Evolutionary conservation across 2,888 invertebrate species (phyloP).

Genomic region (Polydrusus pterygomalis): DNA sequence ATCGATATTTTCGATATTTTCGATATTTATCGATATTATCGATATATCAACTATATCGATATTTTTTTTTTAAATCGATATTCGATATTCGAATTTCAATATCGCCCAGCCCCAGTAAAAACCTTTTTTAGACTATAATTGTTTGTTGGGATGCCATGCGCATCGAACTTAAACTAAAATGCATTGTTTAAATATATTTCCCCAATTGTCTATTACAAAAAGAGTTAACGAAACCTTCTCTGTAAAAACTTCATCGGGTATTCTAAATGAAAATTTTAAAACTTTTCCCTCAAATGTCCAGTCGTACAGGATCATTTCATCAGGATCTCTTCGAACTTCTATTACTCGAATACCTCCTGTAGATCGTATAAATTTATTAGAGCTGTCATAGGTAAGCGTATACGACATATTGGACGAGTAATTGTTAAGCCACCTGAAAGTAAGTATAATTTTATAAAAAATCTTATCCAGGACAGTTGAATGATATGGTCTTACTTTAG

Average conservation of each 20-base stretch:
- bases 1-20: too few relatives aligned
- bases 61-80: too few relatives aligned
- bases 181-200: constrained; percentile 77
- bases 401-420: constrained; percentile 58
- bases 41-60: too few relatives aligned
- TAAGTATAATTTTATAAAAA: background rate
- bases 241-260: constrained; percentile 75
- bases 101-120: too few relatives aligned
- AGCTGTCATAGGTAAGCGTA: constrained; percentile 63
- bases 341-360: constrained; percentile 79
- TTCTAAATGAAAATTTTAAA: constrained; percentile 76
- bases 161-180: constrained; percentile 5
- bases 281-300: constrained; percentile 78
- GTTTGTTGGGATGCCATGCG: too few relatives aligned
- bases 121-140: too few relatives aligned
- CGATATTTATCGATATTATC: too few relatives aligned
- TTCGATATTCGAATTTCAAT: too few relatives aligned
- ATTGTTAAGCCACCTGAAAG: constrained; percentile 73
- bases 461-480: too few relatives aligned
- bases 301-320: constrained; percentile 77
- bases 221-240: constrained; percentile 71
- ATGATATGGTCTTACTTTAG: too few relatives aligned
- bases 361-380: constrained; percentile 74
- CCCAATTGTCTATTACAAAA: constrained; percentile 80
- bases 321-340: constrained; percentile 78